Conservation (phyloP, 2,888 invertebrate genomes). For the Lepeophtheirus nordmannii region DNA sequence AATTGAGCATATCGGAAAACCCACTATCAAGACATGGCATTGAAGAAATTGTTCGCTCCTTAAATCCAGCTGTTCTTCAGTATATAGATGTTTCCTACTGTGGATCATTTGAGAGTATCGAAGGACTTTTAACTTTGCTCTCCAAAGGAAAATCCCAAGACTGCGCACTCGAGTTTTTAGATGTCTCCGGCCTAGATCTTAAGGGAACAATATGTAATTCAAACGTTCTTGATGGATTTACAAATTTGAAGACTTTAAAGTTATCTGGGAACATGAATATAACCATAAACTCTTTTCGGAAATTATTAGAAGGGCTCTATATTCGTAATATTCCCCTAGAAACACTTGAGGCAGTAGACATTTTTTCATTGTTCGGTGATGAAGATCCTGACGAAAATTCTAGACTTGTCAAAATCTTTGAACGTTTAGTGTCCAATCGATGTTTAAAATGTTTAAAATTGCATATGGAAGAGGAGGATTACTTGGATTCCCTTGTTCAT, state of each 20-base stretch:
- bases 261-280: background rate
- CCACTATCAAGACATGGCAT: background rate
- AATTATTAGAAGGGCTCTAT: background rate
- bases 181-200: background rate
- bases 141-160: background rate
- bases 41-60: background rate
- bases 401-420: background rate
- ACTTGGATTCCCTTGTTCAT: background rate
- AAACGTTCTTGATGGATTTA: background rate
- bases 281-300: background rate
- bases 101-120: background rate
- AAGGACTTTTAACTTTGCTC: background rate
- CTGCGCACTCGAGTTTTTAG: background rate
- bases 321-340: background rate
- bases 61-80: background rate
- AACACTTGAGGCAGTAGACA: background rate
- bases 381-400: background rate
- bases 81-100: background rate
- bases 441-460: background rate
- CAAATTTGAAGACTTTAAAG: background rate
- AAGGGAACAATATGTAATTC: background rate
- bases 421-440: background rate
- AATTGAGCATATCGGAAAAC: background rate
- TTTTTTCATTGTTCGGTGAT: background rate
- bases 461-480: background rate